A percentile compares a stretch with the other conserved stretches of the same genome.
These are phyloP conservation scores for Brachyhypopomus gauderio DNA, from an alignment of 2,113 vertebrate genomes.

Conservation along the genomic window DNA sequence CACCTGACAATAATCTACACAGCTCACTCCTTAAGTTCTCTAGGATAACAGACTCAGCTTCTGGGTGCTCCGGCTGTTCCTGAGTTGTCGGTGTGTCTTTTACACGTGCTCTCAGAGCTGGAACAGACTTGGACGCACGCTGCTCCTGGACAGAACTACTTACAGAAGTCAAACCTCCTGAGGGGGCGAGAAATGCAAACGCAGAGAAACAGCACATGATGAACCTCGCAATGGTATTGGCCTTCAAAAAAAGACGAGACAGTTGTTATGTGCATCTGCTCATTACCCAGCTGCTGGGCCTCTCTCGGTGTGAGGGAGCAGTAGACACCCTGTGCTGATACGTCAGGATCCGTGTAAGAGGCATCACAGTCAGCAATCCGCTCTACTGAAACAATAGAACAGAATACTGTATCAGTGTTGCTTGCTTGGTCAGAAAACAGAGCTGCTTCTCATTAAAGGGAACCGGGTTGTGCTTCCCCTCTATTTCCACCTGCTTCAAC, in stretches of 20 bases:
- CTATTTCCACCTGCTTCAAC: too few species aligned
- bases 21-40: constrained; percentile 25
- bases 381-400: background rate
- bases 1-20: background rate
- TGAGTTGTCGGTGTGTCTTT: background rate
- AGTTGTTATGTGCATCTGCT: background rate
- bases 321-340: background rate
- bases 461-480: too few species aligned
- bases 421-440: too few species aligned
- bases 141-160: background rate
- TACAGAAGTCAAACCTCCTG: constrained; percentile 19
- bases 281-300: background rate
- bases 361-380: background rate
- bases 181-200: background rate
- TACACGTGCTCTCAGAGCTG: background rate
- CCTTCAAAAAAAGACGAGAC: background rate
- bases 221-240: too few species aligned
- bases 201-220: too few species aligned
- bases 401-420: background rate
- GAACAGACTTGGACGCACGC: constrained; percentile 2
- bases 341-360: constrained; percentile 16
- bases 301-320: background rate
- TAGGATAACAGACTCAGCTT: background rate
- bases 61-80: background rate
- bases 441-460: too few species aligned